A percentile compares a stretch with the other conserved stretches of the same genome.
Conservation (phyloP, 2,888 invertebrate genomes). For the Heliconius aoede region DNA sequence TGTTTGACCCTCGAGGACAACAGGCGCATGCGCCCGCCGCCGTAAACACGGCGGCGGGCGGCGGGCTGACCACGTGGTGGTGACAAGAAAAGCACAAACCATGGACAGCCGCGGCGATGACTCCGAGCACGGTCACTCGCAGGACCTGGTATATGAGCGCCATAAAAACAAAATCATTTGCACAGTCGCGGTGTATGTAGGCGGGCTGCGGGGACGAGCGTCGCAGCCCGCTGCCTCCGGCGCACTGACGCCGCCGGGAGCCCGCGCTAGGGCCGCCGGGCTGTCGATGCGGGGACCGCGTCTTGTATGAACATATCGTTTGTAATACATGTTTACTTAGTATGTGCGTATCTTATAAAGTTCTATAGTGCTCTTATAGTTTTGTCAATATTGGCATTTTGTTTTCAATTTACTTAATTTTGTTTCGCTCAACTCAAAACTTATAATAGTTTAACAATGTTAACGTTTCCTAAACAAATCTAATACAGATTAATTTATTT, state of each 20-base stretch:
- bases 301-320: too few relatives aligned
- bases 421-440: neutral
- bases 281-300: constrained; percentile 33
- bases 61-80: constrained; percentile 70
- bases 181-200: constrained; percentile 75
- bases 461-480: neutral
- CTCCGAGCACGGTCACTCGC: constrained; percentile 85
- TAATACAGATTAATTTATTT: too few relatives aligned
- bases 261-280: constrained; percentile 22
- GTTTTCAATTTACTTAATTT: neutral
- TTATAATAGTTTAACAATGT: neutral
- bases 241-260: constrained; percentile 61
- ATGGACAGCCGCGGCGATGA: constrained; percentile 78
- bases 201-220: constrained; percentile 79
- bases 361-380: neutral
- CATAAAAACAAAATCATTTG: constrained; percentile 90
- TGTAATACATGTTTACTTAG: neutral
- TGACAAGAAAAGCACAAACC: constrained; percentile 65
- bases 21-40: constrained; percentile 78
- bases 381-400: neutral
- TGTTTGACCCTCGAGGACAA: constrained; percentile 77
- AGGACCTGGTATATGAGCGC: constrained; percentile 87
- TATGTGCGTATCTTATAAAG: neutral
- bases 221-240: constrained; percentile 75
- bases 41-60: constrained; percentile 74